Conservation (phyloP, 2,797 vertebrate species). For the Hephaestus fuliginosus region DNA sequence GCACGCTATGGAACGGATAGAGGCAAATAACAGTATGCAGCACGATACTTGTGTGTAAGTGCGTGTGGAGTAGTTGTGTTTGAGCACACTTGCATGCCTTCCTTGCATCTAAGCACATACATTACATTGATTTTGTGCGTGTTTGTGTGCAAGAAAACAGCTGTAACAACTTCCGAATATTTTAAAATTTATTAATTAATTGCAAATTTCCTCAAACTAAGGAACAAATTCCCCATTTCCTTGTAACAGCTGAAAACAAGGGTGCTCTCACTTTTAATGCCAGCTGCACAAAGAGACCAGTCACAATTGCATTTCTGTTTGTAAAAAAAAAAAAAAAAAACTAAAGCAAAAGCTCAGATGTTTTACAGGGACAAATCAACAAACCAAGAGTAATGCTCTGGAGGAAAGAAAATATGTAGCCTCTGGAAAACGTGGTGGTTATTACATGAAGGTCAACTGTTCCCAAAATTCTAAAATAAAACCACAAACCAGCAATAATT, state of each 20-base stretch:
- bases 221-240: not conserved
- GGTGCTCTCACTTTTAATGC: not conserved
- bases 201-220: not conserved
- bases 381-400: conserved; percentile 29
- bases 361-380: conserved; percentile 24
- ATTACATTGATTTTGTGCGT: conserved; percentile 23
- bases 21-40: conserved; percentile 54
- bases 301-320: conserved; percentile 19
- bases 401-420: conserved; percentile 31
- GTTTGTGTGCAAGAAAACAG: not conserved
- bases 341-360: not conserved
- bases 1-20: conserved; percentile 54
- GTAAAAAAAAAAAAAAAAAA: conserved; percentile 20
- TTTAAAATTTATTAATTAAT: conserved; percentile 36
- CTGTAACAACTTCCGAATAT: conserved; percentile 5
- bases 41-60: conserved; percentile 34
- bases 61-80: conserved; percentile 17
- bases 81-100: conserved; percentile 10
- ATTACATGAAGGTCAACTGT: conserved; percentile 43
- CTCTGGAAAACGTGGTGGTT: conserved; percentile 38
- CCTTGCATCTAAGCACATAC: conserved; percentile 19
- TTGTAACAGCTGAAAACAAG: conserved; percentile 4
- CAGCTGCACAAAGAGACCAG: conserved; percentile 1
- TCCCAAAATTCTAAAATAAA: conserved; percentile 36
- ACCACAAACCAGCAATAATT: conserved; percentile 47